Evolutionary conservation across 2,113 vertebrate species (phyloP).

Genomic region (Chunga burmeisteri): DNA sequence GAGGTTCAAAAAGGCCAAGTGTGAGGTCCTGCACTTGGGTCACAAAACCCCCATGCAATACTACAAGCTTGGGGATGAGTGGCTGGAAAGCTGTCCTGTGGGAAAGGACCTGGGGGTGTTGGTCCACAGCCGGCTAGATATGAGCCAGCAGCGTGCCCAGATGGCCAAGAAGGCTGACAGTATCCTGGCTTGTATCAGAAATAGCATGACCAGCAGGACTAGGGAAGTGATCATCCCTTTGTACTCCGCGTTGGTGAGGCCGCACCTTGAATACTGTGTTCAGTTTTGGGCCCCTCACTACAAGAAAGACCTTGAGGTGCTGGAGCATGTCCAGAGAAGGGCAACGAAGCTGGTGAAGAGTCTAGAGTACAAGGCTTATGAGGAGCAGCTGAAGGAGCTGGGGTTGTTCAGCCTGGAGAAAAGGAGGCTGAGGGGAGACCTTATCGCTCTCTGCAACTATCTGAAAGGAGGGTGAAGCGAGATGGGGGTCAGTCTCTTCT

Average conservation of each 20-base stretch:
- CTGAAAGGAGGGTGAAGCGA: background rate
- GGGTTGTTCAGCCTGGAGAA: background rate
- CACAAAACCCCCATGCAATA: background rate
- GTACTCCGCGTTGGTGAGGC: too few species aligned
- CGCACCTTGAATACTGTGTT: background rate
- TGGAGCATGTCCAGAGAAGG: background rate
- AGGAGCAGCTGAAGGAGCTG: background rate
- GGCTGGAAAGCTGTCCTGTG: background rate
- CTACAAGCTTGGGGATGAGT: background rate
- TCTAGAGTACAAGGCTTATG: background rate
- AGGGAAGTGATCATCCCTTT: background rate
- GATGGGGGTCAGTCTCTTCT: background rate
- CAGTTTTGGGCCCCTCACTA: background rate
- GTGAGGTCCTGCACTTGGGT: rapidly evolving
- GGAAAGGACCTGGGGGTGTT: background rate
- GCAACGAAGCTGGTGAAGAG: background rate
- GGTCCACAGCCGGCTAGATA: background rate
- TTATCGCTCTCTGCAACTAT: background rate
- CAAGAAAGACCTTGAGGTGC: background rate
- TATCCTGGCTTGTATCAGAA: background rate
- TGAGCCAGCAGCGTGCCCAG: background rate
- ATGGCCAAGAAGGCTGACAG: background rate
- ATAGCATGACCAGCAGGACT: background rate
- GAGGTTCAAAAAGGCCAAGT: background rate
- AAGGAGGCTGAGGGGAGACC: background rate